Base-by-base conservation (phyloP, 2,797 vertebrate genomes). In the Thripadectes ignobilis region DNA sequence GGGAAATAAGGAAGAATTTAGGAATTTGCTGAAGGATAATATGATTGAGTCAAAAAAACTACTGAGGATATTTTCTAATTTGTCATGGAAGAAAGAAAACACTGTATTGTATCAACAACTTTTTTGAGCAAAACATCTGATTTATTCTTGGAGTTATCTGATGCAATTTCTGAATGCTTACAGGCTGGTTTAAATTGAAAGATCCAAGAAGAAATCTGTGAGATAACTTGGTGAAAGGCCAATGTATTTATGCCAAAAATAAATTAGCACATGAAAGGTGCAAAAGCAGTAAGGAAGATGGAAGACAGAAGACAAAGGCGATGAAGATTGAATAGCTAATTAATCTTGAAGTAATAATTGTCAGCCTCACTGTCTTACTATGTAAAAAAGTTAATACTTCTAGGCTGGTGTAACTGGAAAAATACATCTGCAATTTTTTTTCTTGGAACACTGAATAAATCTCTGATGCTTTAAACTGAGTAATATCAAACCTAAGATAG, bases 301-400 rank as follows among this genome's bases (percentile, higher is more conserved):
- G 48, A 88, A 89, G 34, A 45, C 14, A 67, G 75, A 91, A 92
- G 32, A 88, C 19, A 89, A 84, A 84, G 29, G 29, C 19, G 91
- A 66, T 63, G 34, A 61, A 69, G 55, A 82, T 73, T 41, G 86
- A 87, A 88, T 90, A 92, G 38, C 22, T 94, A 95, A 92, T 93
- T 95, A 86, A 86, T 74, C 36, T 59, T 62, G 43, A 85, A 88
- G 34, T 29, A 91, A 88, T 83, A 16, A 36, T 72, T 79, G 15
- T 85, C 30, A 95, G 17, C 8, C 48, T 79, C 32, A 9, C 27
- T 2, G 7, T 34, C 15, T 57, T 59, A 22, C 39, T 81, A 46
- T 63, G 20, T 20, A 48, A 72, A 58, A 71, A 51, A 58, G 22
- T 1, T 3, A 88, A n/a, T 48, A 72, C 15, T 77, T 38, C 38